Evolutionary conservation across 92 coral and sea anemone genomes (phyloP), one percentile per base, ranked within the genome.

Genomic region (Bergia sp.): DNA sequence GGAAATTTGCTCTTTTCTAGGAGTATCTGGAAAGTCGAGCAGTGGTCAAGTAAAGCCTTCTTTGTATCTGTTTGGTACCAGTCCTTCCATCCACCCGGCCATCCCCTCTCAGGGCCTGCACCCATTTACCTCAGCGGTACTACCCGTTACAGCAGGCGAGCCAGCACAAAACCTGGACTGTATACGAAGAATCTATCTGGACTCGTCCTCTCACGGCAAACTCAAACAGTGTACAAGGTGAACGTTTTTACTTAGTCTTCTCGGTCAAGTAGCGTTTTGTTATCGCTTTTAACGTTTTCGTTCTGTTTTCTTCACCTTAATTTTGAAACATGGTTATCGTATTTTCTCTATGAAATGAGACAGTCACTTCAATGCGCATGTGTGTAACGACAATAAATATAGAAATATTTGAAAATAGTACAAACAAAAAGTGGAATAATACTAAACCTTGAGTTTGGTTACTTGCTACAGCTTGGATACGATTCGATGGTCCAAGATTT

Each of bases 41-140:
- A 84, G 79, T 39, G 87, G 87, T 44, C 87, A 84, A 37, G 61
- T 72, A 1, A 84, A 84, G 15, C 87, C 87, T 5, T 84, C 87
- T 47, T 42, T 84, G 6, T 84, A 69, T 47, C 67, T 84, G n/a
- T 84, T 84, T 55, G 87, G 87, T 11, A 44, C 87, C 87, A 84
- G 79, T 84, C 87, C 87, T 47, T 84, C 87, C 5, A 84, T 84
- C 79, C 77, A 84, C 79, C 65, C 78, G 3, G 87, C 87, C 66
- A 84, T 29, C 43, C 78, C 87, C 43, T 67, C 66, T 10, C 87
- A 71, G 79, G 87, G 77, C 78, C 87, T 84, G 49, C 87, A 84
- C 67, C 87, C 79, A 69, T 84, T 84, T 16, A 84, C 87, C 65
- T 84, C 87, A 84, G 87, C 87, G 79, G 87, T 84, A 49, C 67